These are phyloP conservation scores for Tachina grossa DNA, from an alignment of 2,888 invertebrate species.

Conservation along the genomic window DNA sequence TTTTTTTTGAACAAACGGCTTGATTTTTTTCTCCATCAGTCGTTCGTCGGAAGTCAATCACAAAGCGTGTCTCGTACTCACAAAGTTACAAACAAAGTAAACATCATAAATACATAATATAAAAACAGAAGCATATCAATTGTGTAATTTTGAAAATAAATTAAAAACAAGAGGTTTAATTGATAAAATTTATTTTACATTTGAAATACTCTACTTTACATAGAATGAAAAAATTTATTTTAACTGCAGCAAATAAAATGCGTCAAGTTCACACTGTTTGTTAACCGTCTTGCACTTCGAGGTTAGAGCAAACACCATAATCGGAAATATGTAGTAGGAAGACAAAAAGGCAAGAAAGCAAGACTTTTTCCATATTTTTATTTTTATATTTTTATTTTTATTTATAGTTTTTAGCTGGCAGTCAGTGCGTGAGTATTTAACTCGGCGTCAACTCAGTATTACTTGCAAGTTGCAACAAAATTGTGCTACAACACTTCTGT, in stretches of 20 bases:
- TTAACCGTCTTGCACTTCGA: conserved; percentile 42
- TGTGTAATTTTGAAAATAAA: conserved; percentile 9
- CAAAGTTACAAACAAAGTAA: conserved; percentile 40
- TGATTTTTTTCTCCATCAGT: conserved; percentile 74
- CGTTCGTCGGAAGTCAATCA: conserved; percentile 83
- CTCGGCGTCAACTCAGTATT: conserved; percentile 58
- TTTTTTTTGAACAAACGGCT: conserved; percentile 57
- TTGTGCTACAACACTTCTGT: conserved; percentile 6
- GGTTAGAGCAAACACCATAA: conserved; percentile 26
- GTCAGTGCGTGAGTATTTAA: conserved; percentile 29
- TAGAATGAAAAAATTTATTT: neutral
- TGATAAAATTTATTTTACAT: neutral
- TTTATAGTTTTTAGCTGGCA: neutral
- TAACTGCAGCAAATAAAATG: conserved; percentile 10
- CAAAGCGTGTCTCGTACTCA: conserved; percentile 79
- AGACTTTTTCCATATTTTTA: neutral
- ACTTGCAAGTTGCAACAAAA: conserved; percentile 31
- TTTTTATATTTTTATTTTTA: neutral
- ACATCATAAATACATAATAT: neutral
- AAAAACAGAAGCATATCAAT: conserved; percentile 9
- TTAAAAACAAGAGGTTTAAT: conserved; percentile 15
- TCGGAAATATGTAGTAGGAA: conserved; percentile 10
- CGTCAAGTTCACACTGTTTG: conserved; percentile 23
- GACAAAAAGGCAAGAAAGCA: neutral
- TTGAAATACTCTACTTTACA: neutral